Percentiles rank a stretch among this genome's conserved stretches.
Evolutionary conservation across 2,113 vertebrate species (phyloP).

Genomic region (Oriolus oriolus): DNA sequence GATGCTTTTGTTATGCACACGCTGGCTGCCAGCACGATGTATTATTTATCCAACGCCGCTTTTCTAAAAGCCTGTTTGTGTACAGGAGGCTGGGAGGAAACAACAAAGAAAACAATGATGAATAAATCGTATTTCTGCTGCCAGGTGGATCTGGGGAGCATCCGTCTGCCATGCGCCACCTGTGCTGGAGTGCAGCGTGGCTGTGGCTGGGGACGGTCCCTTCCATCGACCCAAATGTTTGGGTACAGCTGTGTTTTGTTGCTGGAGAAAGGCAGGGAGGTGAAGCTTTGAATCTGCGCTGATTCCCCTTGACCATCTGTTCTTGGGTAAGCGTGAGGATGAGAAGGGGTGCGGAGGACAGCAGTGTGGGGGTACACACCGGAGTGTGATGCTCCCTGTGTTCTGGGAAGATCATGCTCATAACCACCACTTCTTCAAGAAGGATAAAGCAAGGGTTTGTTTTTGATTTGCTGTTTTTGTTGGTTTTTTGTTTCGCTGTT

Average conservation of each 20-base stretch:
- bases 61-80: not conserved
- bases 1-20: not conserved
- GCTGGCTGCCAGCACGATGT: not conserved
- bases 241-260: not conserved
- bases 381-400: accelerated
- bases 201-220: accelerated
- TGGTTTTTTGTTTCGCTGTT: not conserved
- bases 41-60: not conserved
- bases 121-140: conserved; percentile 34
- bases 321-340: not conserved
- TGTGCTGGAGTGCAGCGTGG: not conserved
- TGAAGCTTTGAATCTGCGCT: not conserved
- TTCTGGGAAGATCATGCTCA: not conserved
- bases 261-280: not conserved
- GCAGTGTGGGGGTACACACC: accelerated
- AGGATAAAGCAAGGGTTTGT: not conserved
- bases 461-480: not conserved
- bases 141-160: not conserved
- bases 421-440: not conserved
- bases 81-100: not conserved
- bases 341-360: not conserved
- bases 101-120: not conserved
- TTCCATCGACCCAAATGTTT: accelerated
- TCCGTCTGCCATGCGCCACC: not conserved
- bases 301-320: not conserved